Evolutionary conservation across 2,888 invertebrate species (phyloP).

Genomic region (Agriotes lineatus): DNA sequence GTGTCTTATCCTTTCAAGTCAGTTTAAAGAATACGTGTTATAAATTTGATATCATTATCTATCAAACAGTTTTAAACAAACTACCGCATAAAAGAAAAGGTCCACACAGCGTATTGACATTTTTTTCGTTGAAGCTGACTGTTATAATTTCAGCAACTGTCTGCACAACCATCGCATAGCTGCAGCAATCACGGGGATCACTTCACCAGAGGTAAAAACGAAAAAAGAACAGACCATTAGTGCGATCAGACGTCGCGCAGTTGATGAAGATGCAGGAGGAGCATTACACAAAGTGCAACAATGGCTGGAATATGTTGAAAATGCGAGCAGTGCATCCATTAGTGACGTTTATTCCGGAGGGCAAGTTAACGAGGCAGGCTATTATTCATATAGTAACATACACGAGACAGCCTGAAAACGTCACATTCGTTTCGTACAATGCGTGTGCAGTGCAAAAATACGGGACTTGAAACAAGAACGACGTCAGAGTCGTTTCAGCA

Average conservation of each 20-base stretch:
- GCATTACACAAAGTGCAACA: constrained; percentile 35
- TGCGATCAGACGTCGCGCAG: constrained; percentile 10
- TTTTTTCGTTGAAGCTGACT: too few relatives aligned
- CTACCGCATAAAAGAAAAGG: too few relatives aligned
- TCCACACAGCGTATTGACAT: too few relatives aligned
- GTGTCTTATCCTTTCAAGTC: too few relatives aligned
- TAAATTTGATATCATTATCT: too few relatives aligned
- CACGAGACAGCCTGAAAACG: constrained; percentile 19
- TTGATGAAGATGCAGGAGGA: constrained; percentile 28
- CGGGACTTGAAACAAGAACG: constrained; percentile 1
- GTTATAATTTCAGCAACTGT: too few relatives aligned
- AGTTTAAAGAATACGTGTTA: too few relatives aligned
- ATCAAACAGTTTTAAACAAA: too few relatives aligned
- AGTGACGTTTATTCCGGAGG: constrained; percentile 29
- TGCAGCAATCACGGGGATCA: too few relatives aligned
- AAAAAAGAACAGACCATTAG: neutral
- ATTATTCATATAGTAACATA: constrained; percentile 30
- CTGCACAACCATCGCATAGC: too few relatives aligned
- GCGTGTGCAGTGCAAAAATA: constrained; percentile 19
- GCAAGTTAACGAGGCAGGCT: constrained; percentile 35
- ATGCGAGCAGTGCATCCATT: constrained; percentile 33
- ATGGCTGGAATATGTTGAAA: constrained; percentile 19
- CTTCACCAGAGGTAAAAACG: neutral
- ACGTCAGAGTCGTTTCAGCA: constrained; percentile 3
- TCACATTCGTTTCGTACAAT: constrained; percentile 22